Base-by-base conservation (phyloP, 2,797 vertebrate species). In the Melopsittacus undulatus region DNA sequence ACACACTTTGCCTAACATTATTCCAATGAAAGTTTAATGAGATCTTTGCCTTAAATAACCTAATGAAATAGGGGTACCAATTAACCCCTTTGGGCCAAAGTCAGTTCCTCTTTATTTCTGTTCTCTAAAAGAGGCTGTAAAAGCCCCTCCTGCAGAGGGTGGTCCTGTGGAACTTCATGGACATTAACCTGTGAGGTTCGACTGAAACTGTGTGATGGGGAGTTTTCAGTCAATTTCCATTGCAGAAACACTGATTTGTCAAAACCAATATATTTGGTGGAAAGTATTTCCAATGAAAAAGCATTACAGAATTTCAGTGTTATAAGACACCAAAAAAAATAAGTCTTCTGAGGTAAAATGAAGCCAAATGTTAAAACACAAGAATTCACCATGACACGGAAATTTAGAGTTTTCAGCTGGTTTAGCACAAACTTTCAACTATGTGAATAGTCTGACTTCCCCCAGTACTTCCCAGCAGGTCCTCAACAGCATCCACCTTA, bases 41-140 rank as follows among this genome's bases (percentile, higher is more conserved):
- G 94, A 90, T 66, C 62, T 96, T 95, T 93, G 66, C 94, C 94
- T 97, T 92, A 95, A 97, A 94, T 94, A 95, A 90, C 73, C 94
- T 93, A 92, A 95, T 95, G 94, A 97, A 96, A 96, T 92, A 92
- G 96, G 54, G 94, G 69, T 93, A 96, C 76, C 94, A 86, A 96
- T 96, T 95, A 96, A 96, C 96, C 96, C 95, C 95, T 90, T 89
- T 94, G 74, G 96, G 92, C 94, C 88, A 69, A 95, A 95, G 72
- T 93, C 83, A 86, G 94, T 80, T 92, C 82, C 89, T 92, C 82
- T 92, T 95, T 88, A 93, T 90, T 95, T 92, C 32, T 86, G 62
- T 81, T 91, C 89, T 89, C 66, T 92, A 73, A 83, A 67, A 94
- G 78, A 73, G 66, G 43, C 69, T 91, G 73, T 96, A 93, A 96